These are phyloP conservation scores for Asarcornis scutulata DNA, from an alignment of 2,113 vertebrate genomes.

Conservation along the genomic window DNA sequence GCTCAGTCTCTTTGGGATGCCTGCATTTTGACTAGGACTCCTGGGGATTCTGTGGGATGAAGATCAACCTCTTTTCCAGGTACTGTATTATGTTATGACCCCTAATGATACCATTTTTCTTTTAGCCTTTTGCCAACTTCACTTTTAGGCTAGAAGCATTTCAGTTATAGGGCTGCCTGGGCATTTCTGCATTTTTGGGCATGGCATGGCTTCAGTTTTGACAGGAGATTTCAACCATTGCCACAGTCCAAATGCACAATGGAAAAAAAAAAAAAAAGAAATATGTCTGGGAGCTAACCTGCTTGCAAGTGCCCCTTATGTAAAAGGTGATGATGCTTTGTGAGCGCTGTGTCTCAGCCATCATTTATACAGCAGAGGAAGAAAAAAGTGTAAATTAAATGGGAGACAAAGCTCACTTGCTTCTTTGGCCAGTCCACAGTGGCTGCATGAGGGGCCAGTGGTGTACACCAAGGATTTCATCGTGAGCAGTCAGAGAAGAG, in stretches of 20 bases:
- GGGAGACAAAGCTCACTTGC: neutral
- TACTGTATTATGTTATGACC: neutral
- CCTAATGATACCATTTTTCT: neutral
- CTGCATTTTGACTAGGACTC: neutral
- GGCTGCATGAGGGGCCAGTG: rapidly evolving
- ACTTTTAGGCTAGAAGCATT: neutral
- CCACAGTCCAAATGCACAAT: neutral
- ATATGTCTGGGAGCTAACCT: neutral
- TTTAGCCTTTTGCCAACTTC: neutral
- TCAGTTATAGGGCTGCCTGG: neutral
- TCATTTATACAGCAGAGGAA: neutral
- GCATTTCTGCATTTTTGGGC: neutral
- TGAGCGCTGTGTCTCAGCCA: neutral
- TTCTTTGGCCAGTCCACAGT: neutral
- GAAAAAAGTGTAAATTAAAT: neutral
- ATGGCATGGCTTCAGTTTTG: neutral
- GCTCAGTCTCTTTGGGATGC: neutral
- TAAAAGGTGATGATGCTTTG: neutral
- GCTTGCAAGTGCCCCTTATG: neutral
- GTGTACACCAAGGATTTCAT: neutral
- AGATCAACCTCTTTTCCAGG: neutral
- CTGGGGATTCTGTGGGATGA: neutral
- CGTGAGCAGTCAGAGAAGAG: neutral
- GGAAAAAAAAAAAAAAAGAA: neutral
- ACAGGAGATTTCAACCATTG: neutral